Evolutionary conservation across 2,797 vertebrate species (phyloP).

Genomic region (Melanotaenia maccullochi): DNA sequence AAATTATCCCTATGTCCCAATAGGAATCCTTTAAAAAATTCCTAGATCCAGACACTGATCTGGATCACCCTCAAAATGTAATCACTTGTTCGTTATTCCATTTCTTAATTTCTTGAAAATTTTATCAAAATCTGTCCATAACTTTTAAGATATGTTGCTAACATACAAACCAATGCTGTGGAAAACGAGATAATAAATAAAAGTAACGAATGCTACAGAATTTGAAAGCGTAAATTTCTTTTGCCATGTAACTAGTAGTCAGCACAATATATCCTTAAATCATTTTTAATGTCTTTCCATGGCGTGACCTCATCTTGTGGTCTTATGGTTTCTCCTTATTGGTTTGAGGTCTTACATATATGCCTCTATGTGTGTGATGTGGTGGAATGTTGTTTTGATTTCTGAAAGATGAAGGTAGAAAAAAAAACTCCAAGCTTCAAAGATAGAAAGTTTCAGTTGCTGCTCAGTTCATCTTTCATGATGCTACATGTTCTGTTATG

Average conservation of each 20-base stretch:
- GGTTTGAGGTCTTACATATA: neutral
- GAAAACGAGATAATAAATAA: neutral
- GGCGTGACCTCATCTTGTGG: neutral
- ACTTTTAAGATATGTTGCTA: too few species aligned
- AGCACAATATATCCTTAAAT: neutral
- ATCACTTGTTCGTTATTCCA: too few species aligned
- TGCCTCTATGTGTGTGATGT: too few species aligned
- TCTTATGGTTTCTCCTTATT: neutral
- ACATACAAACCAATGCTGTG: too few species aligned
- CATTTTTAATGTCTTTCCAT: neutral
- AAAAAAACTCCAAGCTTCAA: neutral
- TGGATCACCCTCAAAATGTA: too few species aligned
- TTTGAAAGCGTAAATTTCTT: neutral
- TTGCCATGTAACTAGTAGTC: neutral
- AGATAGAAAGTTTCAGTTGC: neutral
- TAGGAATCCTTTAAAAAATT: too few species aligned
- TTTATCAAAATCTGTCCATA: too few species aligned
- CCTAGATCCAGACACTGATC: too few species aligned
- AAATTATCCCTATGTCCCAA: too few species aligned
- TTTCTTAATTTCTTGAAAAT: too few species aligned
- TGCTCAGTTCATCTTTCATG: too few species aligned
- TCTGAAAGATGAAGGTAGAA: neutral
- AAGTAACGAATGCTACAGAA: neutral
- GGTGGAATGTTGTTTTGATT: neutral
- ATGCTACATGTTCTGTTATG: too few species aligned